Base-by-base conservation (phyloP, 2,888 invertebrate genomes). In the Aethes cnicana region DNA sequence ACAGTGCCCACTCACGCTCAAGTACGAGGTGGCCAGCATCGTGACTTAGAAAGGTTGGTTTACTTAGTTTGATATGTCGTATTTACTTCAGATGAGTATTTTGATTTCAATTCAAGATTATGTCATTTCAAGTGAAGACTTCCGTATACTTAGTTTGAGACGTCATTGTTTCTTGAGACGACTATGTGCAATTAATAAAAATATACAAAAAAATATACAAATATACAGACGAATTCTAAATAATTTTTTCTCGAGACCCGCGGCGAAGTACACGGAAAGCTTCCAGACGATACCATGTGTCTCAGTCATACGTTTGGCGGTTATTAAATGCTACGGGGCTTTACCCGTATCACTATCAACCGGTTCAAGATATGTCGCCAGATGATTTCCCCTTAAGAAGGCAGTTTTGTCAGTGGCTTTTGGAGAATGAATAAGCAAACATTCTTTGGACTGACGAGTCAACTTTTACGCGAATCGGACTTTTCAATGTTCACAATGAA, bases 1-100 rank as follows among this genome's bases (percentile, higher is more conserved):
- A 17, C n/a, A 17, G 17, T 33, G 16, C 33, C 33, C 17, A 17
- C 32, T 32, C 32, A 17, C n/a, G 32, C 33, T 17, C 33, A 33
- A 17, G 33, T 17, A 4, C 17, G 16, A 33, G 17, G 33, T 17
- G 4, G 33, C 33, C 17, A 33, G 9, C 17, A n/a, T 33, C 32
- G n/a, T n/a, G n/a, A n/a, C n/a, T n/a, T n/a, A n/a, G n/a, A n/a
- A n/a, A n/a, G n/a, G n/a, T n/a, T n/a, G n/a, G n/a, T n/a, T n/a
- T n/a, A n/a, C n/a, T n/a, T n/a, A n/a, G n/a, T n/a, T n/a, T n/a
- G n/a, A n/a, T n/a, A n/a, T n/a, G n/a, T n/a, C n/a, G n/a, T n/a
- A n/a, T n/a, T n/a, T n/a, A n/a, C n/a, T n/a, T n/a, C n/a, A n/a
- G n/a, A n/a, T n/a, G n/a, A n/a, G n/a, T n/a, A n/a, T n/a, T n/a